Percentiles rank a stretch among this genome's conserved stretches.
Conservation (phyloP, 2,113 vertebrate species). For the Rhynchopsitta pachyrhyncha region DNA sequence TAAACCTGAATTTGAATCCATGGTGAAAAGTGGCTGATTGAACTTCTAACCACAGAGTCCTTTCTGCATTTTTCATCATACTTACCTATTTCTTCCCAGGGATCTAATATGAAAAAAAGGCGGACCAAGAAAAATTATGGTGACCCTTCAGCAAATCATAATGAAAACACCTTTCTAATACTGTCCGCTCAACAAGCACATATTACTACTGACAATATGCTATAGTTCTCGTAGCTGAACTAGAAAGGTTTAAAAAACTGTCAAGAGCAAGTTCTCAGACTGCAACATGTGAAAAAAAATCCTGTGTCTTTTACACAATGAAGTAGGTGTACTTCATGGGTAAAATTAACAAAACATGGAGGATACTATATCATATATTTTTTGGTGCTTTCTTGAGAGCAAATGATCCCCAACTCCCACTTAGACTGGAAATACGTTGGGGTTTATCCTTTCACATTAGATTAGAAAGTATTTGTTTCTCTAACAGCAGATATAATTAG, state of each 20-base stretch:
- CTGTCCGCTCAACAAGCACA: background rate
- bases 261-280: background rate
- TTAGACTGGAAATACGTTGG: background rate
- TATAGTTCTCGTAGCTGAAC: background rate
- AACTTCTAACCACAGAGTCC: background rate
- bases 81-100: background rate
- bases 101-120: background rate
- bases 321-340: background rate
- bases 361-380: background rate
- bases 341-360: background rate
- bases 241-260: background rate
- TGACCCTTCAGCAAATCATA: background rate
- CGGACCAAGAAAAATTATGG: background rate
- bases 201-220: background rate
- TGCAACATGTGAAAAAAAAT: background rate
- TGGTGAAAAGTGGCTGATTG: background rate
- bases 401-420: background rate
- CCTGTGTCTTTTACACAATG: background rate
- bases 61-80: background rate
- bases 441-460: background rate
- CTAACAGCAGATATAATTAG: background rate
- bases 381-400: background rate
- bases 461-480: background rate
- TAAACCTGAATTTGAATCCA: background rate
- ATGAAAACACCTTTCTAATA: background rate